Evolutionary conservation across 2,888 invertebrate genomes (phyloP).

Genomic region (Drosophila kuntzei): DNA sequence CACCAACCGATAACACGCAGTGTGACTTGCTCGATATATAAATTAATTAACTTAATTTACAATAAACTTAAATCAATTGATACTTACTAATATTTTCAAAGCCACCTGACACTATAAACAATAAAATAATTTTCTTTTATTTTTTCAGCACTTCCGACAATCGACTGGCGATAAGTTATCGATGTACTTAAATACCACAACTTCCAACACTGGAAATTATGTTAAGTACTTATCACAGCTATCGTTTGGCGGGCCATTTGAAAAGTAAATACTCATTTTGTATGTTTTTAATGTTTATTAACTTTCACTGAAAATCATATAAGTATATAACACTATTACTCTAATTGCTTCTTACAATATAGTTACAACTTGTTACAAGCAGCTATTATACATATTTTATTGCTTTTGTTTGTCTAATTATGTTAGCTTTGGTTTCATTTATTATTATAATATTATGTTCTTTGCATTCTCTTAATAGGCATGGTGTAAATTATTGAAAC

Average conservation of each 20-base stretch:
- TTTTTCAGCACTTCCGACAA: background rate
- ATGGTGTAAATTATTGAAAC: slow-evolving; percentile 79
- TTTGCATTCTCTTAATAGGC: slow-evolving; percentile 37
- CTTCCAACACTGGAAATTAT: background rate
- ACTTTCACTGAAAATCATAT: slow-evolving; percentile 67
- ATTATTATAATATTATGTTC: slow-evolving; percentile 18
- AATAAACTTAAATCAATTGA: background rate
- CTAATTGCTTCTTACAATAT: slow-evolving; percentile 68
- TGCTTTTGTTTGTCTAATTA: slow-evolving; percentile 63
- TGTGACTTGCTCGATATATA: background rate
- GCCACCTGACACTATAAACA: background rate
- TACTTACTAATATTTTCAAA: background rate
- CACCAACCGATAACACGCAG: background rate
- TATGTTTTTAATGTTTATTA: slow-evolving; percentile 64
- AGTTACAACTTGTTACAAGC: slow-evolving; percentile 71
- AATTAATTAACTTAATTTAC: background rate
- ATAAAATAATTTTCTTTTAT: background rate
- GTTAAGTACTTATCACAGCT: no score
- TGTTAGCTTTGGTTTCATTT: slow-evolving; percentile 66
- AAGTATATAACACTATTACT: slow-evolving; percentile 64
- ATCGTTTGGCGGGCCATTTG: background rate
- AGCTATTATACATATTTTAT: slow-evolving; percentile 61
- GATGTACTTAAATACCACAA: background rate
- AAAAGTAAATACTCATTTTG: slow-evolving; percentile 16
- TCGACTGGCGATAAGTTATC: background rate